A percentile compares a stretch with the other conserved stretches of the same genome.
phyloP scores from a whole-genome alignment of 2,888 invertebrate species.

The Vanessa cardui region DNA sequence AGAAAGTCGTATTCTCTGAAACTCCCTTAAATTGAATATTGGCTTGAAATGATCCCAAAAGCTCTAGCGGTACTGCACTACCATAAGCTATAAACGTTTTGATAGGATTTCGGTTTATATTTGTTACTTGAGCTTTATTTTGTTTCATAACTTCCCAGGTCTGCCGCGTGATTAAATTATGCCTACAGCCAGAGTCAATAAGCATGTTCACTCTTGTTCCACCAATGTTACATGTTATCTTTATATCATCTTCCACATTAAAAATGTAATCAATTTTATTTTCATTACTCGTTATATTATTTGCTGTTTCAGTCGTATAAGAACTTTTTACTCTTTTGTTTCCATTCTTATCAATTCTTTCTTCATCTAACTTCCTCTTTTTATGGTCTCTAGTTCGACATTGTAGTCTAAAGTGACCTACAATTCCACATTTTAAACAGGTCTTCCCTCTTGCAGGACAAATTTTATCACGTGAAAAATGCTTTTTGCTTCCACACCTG shows the following conservation, averaged over 20 bases:
- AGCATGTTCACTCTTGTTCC: conserved; percentile 35
- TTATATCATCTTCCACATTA: conserved; percentile 22
- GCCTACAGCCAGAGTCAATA: conserved; percentile 36
- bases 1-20: conserved; percentile 26
- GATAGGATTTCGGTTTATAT: conserved; percentile 14
- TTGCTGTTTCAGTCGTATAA: not conserved
- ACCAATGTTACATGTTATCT: conserved; percentile 14
- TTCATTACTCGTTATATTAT: not conserved
- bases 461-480: conserved; percentile 2
- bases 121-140: conserved; percentile 16
- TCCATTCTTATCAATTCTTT: not conserved
- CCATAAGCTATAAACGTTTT: conserved; percentile 30
- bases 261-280: conserved; percentile 29
- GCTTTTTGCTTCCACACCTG: conserved; percentile 14
- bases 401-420: conserved; percentile 22
- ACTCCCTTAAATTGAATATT: not conserved
- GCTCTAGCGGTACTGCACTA: conserved; percentile 21
- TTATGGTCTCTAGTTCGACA: conserved; percentile 4
- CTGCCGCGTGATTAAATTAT: conserved; percentile 3
- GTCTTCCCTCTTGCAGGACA: conserved; percentile 23
- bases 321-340: not conserved
- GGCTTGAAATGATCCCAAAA: conserved; percentile 25
- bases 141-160: conserved; percentile 13
- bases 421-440: conserved; percentile 19
- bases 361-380: not conserved